Evolutionary conservation across 1,140 invertebrate species (phyloP).

Genomic region (Aethina tumida): DNA sequence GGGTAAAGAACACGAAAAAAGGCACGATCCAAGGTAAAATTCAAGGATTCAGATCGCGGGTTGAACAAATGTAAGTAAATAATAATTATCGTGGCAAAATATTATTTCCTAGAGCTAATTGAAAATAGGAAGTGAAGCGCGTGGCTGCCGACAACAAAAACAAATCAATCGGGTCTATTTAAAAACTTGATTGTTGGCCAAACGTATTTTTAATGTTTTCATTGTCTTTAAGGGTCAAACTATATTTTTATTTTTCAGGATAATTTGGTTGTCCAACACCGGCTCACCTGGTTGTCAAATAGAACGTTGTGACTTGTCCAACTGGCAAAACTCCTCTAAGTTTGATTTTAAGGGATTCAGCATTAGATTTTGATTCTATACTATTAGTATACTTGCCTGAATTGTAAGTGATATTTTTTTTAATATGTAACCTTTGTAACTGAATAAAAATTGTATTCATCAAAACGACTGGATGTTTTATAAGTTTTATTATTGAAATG

Average conservation of each 20-base stretch:
- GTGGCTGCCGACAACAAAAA: too few species aligned
- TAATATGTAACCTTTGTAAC: too few species aligned
- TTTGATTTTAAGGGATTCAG: slow-evolving; percentile 71
- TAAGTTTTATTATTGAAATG: too few species aligned
- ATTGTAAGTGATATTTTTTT: too few species aligned
- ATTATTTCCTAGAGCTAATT: too few species aligned
- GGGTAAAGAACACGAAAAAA: slow-evolving; percentile 81
- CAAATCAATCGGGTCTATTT: slow-evolving; percentile 2
- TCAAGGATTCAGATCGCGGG: slow-evolving; percentile 64
- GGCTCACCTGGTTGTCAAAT: slow-evolving; percentile 80
- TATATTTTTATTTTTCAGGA: slow-evolving; percentile 44
- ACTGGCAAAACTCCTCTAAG: slow-evolving; percentile 68
- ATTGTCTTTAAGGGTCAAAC: slow-evolving; percentile 10
- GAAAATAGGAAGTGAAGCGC: too few species aligned
- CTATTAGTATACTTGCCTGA: too few species aligned
- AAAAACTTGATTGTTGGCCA: not conserved
- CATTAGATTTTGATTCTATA: slow-evolving; percentile 75
- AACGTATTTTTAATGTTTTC: slow-evolving; percentile 10
- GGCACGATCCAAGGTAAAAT: slow-evolving; percentile 81
- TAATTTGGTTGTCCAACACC: slow-evolving; percentile 70
- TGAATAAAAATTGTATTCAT: too few species aligned
- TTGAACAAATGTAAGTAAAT: slow-evolving; percentile 74
- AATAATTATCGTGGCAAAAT: not conserved
- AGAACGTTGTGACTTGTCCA: slow-evolving; percentile 67
- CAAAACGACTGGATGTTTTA: too few species aligned